Evolutionary conservation across 2,888 invertebrate genomes (phyloP).

Genomic region (Chrysolina haemoptera): DNA sequence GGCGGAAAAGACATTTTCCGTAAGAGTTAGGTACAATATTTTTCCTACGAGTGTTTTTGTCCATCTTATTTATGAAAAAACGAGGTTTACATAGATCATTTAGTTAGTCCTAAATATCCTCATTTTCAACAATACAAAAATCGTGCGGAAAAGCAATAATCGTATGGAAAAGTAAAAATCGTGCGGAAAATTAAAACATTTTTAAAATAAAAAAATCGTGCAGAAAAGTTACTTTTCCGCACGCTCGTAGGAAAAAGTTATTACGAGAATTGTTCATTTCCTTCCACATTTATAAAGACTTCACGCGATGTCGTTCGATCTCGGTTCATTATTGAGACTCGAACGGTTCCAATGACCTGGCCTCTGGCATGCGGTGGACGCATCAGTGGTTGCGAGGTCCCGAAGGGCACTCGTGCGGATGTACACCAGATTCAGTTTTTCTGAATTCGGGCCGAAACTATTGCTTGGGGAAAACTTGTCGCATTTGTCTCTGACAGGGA

Average conservation of each 20-base stretch:
- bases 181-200: too few relatives aligned
- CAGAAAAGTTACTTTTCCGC: too few relatives aligned
- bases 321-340: conserved; percentile 14
- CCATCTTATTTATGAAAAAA: too few relatives aligned
- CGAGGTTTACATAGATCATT: too few relatives aligned
- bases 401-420: conserved; percentile 63
- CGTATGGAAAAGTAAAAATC: too few relatives aligned
- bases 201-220: too few relatives aligned
- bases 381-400: conserved; percentile 48
- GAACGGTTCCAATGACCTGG: conserved; percentile 22
- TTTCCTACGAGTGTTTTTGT: too few relatives aligned
- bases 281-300: not conserved
- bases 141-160: too few relatives aligned
- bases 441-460: conserved; percentile 58
- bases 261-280: not conserved
- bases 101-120: too few relatives aligned
- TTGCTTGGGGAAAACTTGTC: conserved; percentile 57
- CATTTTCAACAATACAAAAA: too few relatives aligned
- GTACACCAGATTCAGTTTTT: conserved; percentile 63
- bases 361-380: conserved; percentile 36
- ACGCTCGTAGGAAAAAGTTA: not conserved
- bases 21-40: too few relatives aligned
- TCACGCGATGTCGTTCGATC: not conserved
- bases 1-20: too few relatives aligned
- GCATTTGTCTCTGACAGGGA: conserved; percentile 64